Base-by-base conservation (phyloP, 1,140 invertebrate species). In the Antheraea pernyi region DNA sequence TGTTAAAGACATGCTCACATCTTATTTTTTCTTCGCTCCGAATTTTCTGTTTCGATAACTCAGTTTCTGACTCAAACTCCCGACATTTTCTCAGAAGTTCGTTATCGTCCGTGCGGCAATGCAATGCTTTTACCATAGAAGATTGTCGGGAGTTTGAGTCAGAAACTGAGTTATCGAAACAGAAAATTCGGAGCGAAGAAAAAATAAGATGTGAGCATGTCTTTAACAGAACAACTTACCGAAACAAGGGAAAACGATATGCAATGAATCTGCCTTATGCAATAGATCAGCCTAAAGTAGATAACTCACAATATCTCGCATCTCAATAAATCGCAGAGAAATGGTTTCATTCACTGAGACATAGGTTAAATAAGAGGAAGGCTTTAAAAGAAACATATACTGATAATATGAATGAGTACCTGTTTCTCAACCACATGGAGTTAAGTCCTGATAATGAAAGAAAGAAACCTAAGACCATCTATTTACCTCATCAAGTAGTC, bases 401-500 rank as follows among this genome's bases (percentile, higher is more conserved):
- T 18, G n/a, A 64, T 9, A 30, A 42, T 16, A 63, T 63, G 19
- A 37, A 63, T 9, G 62, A 63, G 19, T 63, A 63, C n/a, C 7
- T 63, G 30, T 19, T 7, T 30, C 37, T 39, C 5, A n/a, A n/a
- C 9, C 62, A 63, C 36, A 64, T 64, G 22, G 36, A 64, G 36
- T 18, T 37, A 64, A 16, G 39, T 11, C 22, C 62, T 13, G 36
- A 30, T 39, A 8, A 64, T 0, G 62, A 64, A 39, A 64, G 9
- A n/a, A 64, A 64, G 39, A 64, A 64, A 7, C 46, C 46, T 53
- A 64, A 64, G 13, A 9, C 36, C 10, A 39, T 64, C n/a, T 60
- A 60, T 19, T 60, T 60, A 60, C 19, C 59, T 19, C 59, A 22
- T 36, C 19, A 22, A 11, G 59, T 19, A 6, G 19, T 60, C 19